Evolutionary conservation across 2,797 vertebrate genomes (phyloP), one percentile per base, ranked within the genome.

Genomic region (Trichosurus vulpecula): DNA sequence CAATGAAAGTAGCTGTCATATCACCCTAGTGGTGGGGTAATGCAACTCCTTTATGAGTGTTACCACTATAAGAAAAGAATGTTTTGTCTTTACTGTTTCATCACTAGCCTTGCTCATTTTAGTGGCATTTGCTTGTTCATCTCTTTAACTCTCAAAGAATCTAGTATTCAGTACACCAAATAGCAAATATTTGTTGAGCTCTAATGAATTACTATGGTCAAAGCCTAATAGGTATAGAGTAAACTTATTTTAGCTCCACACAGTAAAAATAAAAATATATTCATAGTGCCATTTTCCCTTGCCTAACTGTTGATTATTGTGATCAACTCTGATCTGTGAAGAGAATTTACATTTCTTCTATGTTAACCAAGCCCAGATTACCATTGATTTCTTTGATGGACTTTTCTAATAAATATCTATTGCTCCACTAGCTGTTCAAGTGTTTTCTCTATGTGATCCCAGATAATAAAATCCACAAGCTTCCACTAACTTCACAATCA

Each of bases 321-420:
- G 57, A 95, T 94, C 95, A 56, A 90, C 95, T 53, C 93, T 93
- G 92, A 90, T 97, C 92, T 97, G 94, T 95, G 95, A 89, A 30
- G 5, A 97, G 56, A 95, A 95, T 95, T 96, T 97, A 91, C 92
- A 97, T 94, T 97, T 96, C 95, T 97, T 93, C 94, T 97, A 89
- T 55, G 90, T 14, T 31, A 97, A 96, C 93, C 95, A 96, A 97
- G 95, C 31, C 93, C 96, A 96, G 97, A 97, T 96, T 96, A 96
- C 93, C 97, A 97, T 95, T 98, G 97, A 98, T 98, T 98, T 97
- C 96, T 98, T 95, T 54, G 0, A 97, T 96, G 57, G 96, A 96
- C 98, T 98, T 97, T 98, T 97, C 95, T 98, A 98, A 98, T 96
- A 61, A 98, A 87, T 98, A 98, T 91, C 91, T 97, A 92, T 90